Base-by-base conservation (phyloP, 2,113 vertebrate genomes). In the Limanda limanda region DNA sequence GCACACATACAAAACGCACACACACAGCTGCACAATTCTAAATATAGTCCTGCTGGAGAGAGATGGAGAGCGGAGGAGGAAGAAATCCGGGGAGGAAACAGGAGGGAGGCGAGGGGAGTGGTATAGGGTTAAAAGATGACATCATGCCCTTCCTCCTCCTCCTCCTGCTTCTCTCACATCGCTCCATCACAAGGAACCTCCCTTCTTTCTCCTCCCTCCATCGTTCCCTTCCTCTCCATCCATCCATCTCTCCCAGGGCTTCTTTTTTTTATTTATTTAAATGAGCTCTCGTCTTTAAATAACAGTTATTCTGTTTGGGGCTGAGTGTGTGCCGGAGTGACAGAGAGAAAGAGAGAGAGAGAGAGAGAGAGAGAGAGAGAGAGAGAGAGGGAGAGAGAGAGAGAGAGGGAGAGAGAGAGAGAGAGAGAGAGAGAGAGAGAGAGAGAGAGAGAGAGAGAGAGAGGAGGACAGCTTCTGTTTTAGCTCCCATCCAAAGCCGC, bases 91-190 rank as follows among this genome's bases (percentile, higher is more conserved):
- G 74, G 76, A 88, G 66, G 74, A 85, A 82, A 70, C 58, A 71
- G 75, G 69, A 85, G 75, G 58, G 68, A 76, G 66, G 47, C 79
- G 66, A 79, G 69, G 74, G 84, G 80, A 80, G 83, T 40, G 4
- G 74, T 67, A 83, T 37, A 78, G 86, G 88, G 85, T 88, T 91
- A 91, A 91, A 81, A 78, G 77, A 92, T 93, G 89, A 93, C 92
- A 93, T 92, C 92, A 93, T 91, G 81, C 76, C 40, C 69, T 64
- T 83, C 51, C 31, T 78, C 69, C 63, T 83, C 51, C 27, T 77
- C 56, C 57, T 27, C 57, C 57, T 80, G 48, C 58, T 54, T 71
- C 73, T 57, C 76, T 72, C 64, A 60, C 82, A 81, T 83, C 86
- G 74, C 57, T 74, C 80, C 78, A 85, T 85, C 79, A 57, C 76